Percentiles rank a stretch among this genome's conserved stretches.
These are phyloP conservation scores for Oxyura jamaicensis DNA, from an alignment of 2,113 vertebrate genomes.

Conservation along the genomic window DNA sequence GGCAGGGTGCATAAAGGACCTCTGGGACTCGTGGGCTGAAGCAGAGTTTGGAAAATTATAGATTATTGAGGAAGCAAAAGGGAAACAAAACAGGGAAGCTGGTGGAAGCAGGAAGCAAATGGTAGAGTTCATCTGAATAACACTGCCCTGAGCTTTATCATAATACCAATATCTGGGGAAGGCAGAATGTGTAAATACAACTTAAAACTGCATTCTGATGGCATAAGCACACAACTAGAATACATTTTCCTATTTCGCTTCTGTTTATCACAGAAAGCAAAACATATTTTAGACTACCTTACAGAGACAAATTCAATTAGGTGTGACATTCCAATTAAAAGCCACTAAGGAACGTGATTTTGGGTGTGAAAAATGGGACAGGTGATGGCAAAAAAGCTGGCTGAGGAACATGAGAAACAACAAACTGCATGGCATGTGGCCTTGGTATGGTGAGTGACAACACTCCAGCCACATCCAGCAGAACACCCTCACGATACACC, in stretches of 20 bases:
- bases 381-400: not conserved
- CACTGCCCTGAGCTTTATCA: not conserved
- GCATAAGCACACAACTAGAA: not conserved
- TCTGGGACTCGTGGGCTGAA: not conserved
- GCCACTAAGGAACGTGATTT: not conserved
- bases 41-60: not conserved
- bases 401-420: fast-evolving
- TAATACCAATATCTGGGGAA: not conserved
- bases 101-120: not conserved
- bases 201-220: not conserved
- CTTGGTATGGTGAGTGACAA: not conserved
- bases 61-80: not conserved
- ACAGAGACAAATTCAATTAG: not conserved
- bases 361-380: not conserved
- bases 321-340: not conserved
- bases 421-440: not conserved
- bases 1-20: not conserved
- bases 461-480: not conserved
- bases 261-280: not conserved
- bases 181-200: not conserved
- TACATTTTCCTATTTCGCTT: not conserved
- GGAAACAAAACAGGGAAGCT: not conserved
- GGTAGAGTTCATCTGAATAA: not conserved
- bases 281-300: not conserved
- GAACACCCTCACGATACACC: not conserved